A percentile compares a stretch with the other conserved stretches of the same genome.
Conservation (phyloP, 1,140 invertebrate genomes). For the Lasaia peninsularis region DNA sequence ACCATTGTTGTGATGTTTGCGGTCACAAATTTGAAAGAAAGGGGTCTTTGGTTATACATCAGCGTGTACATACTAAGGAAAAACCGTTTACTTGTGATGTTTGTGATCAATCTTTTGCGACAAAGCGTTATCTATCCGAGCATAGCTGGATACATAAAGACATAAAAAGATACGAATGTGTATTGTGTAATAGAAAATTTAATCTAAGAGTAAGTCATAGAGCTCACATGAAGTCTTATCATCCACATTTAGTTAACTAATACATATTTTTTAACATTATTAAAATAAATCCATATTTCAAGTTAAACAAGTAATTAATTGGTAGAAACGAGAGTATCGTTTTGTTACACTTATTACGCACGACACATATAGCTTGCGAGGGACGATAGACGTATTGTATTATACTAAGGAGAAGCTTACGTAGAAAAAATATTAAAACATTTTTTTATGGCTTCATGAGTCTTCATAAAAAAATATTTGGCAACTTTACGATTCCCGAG, state of each 20-base stretch:
- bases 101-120: conserved; percentile 72
- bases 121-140: conserved; percentile 74
- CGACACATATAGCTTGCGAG: no score
- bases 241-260: conserved; percentile 47
- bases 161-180: conserved; percentile 66
- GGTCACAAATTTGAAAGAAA: conserved; percentile 53
- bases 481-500: no score
- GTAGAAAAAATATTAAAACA: no score
- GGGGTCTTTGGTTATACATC: conserved; percentile 44
- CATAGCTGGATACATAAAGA: conserved; percentile 74
- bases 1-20: conserved; percentile 48
- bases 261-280: conserved; percentile 20
- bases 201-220: conserved; percentile 66
- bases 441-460: no score
- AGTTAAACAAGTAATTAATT: no score
- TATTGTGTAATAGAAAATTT: conserved; percentile 76
- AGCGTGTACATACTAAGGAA: conserved; percentile 56
- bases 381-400: no score
- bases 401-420: no score
- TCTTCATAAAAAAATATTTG: no score
- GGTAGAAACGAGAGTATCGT: no score
- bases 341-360: no score
- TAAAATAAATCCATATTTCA: no score
- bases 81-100: conserved; percentile 51
- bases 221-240: conserved; percentile 60